These are phyloP conservation scores for Trypoxylon attenuatum DNA, from an alignment of 2,888 invertebrate species.

Conservation along the genomic window DNA sequence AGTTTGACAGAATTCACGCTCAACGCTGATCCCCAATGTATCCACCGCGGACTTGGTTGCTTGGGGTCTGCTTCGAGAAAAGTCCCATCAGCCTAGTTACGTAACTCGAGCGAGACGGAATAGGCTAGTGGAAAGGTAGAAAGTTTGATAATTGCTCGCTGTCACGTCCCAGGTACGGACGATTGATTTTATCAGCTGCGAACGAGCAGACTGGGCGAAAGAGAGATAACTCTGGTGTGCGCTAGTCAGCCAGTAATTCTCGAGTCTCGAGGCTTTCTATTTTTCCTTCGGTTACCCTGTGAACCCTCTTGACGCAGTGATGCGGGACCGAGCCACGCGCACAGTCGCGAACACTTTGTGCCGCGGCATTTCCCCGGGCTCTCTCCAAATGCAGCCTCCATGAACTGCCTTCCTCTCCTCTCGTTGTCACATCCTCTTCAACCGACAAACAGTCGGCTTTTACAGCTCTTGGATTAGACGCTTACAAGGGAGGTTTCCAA, in stretches of 20 bases:
- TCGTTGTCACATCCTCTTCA: slow-evolving; percentile 25
- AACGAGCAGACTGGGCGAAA: too few relatives aligned
- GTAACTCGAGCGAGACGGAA: too few relatives aligned
- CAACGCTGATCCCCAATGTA: slow-evolving; percentile 1
- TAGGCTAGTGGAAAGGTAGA: too few relatives aligned
- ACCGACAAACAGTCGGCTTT: slow-evolving; percentile 41
- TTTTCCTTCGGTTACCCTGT: neutral
- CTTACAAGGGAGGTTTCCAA: slow-evolving; percentile 30
- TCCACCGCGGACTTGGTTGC: too few relatives aligned
- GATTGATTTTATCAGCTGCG: too few relatives aligned
- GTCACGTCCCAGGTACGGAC: too few relatives aligned
- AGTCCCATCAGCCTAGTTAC: too few relatives aligned
- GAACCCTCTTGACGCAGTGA: slow-evolving; percentile 21
- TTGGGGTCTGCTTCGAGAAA: too few relatives aligned
- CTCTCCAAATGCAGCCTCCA: slow-evolving; percentile 41
- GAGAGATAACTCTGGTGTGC: too few relatives aligned
- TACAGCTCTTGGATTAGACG: slow-evolving; percentile 31
- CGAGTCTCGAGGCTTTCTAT: slow-evolving; percentile 13
- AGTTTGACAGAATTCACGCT: neutral
- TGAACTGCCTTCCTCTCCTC: slow-evolving; percentile 31
- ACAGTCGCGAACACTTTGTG: slow-evolving; percentile 37
- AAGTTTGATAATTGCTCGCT: too few relatives aligned
- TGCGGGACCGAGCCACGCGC: too few relatives aligned
- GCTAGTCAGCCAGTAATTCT: too few relatives aligned
- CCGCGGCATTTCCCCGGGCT: slow-evolving; percentile 30